Evolutionary conservation across 2,888 invertebrate genomes (phyloP), one percentile per base, ranked within the genome.

Genomic region (Malacosoma neustria): DNA sequence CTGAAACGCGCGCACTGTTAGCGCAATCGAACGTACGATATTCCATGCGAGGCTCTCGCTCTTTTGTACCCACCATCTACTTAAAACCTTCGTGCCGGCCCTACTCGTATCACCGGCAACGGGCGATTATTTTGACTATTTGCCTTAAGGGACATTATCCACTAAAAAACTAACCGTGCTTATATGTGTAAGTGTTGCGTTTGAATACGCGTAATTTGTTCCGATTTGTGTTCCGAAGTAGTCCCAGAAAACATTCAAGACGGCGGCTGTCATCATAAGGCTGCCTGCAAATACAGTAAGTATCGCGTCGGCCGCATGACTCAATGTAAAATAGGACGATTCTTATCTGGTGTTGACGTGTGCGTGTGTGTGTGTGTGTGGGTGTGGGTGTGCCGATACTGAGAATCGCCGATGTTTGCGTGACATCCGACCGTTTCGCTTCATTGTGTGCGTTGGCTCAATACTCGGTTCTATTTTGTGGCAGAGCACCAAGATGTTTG

Each of bases 1-100:
- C 84, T 77, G 85, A 79, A 84, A 81, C 82, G 85, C 80, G 81
- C 84, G 82, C 85, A 82, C 84, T 71, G 75, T 72, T 79, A 74
- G 73, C 72, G 75, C 80, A 72, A 77, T 77, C 80, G 76, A 77
- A 74, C 72, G 70, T 72, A 71, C 63, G 63, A 68, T 73, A 68
- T 68, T 65, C 64, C 61, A 64, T 62, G 65, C 70, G 67, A 70
- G 61, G 62, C 64, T 69, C 66, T 68, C 61, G 67, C 63, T 62
- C 68, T 64, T 61, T 60, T 64, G 56, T 63, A 56, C 59, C 66
- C 60, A 63, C 59, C 54, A 57, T 58, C 57, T 53, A 44, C n/a
- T n/a, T n/a, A n/a, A n/a, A 49, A 58, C 55, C 57, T 56, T 59
- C 58, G 56, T 46, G 54, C 50, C 56, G 54, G 54, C 56, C 56